Evolutionary conservation across 23 tunicate species (phyloP), one percentile per base, ranked within the genome.

Genomic region (Botrylloides violaceus): DNA sequence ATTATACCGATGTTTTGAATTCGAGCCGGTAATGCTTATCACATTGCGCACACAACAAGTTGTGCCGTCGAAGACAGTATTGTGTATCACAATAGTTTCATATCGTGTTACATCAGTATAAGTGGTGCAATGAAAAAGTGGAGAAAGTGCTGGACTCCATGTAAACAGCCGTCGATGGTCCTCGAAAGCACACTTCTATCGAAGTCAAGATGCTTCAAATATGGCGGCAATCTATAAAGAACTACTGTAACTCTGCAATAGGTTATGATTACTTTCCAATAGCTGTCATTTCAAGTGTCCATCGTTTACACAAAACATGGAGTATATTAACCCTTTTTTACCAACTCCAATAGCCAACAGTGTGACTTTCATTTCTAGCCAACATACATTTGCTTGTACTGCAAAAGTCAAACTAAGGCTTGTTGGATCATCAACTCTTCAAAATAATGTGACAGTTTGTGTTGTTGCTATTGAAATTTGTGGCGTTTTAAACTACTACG

Each of bases 151-250:
- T 43, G 53, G 53, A 43, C 15, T 9, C 53, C 12, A 43, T 63
- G 70, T 63, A 63, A 63, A 63, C 70, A 63, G 70, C 18, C 33
- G 35, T 63, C 33, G 33, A 63, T 63, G 70, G 70, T 9, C 3
- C 70, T 63, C 35, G 6, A 27, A 28, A 9, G 36, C 70, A 63
- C 70, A 63, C 70, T 63, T 63, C 32, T 63, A 63, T 63, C 35
- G 20, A 63, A 63, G 70, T 63, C 70, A 63, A 63, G 70, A 31
- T 19, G 35, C 70, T 33, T 63, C 32, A 63, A 63, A 63, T 63
- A 63, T 63, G 70, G 70, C 70, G 70, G 70, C 70, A 63, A 63
- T 63, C 29, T 31, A 19, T 63, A 63, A 63, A 63, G 53, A 43
- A 43, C 12, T 7, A 43, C 15, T 43, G 53, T 9, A 43, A 9